Percentiles rank a stretch among this genome's conserved stretches.
phyloP scores from a whole-genome alignment of 2,113 vertebrate species.

The Catharus fuscescens region DNA sequence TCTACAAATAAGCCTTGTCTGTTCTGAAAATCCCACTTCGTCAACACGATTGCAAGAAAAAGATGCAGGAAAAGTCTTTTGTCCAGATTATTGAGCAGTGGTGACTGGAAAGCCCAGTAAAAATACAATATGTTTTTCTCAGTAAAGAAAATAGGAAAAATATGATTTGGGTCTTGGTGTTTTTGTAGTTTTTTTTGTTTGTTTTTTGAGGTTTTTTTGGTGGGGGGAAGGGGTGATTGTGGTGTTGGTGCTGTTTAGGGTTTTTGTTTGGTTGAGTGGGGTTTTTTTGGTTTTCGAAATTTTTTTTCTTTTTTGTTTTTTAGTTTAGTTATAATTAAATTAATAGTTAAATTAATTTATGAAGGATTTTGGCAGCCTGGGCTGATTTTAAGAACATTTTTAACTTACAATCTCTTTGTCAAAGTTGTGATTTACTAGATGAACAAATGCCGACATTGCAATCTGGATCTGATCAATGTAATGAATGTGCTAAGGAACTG shows the following conservation, averaged over 20 bases:
- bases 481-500: not conserved
- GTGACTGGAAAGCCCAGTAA: not conserved
- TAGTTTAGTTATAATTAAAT: not conserved
- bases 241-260: not conserved
- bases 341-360: not conserved
- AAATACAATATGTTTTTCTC: not conserved
- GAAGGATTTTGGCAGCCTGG: not conserved
- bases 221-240: no score
- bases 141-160: not conserved
- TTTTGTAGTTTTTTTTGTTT: not conserved
- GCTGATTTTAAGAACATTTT: not conserved
- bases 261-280: not conserved
- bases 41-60: not conserved
- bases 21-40: not conserved
- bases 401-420: not conserved
- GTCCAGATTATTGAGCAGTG: not conserved
- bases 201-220: no score
- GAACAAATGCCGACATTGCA: not conserved
- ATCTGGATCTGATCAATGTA: not conserved
- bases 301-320: no score
- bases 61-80: not conserved
- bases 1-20: not conserved
- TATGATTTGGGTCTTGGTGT: accelerated
- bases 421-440: not conserved
- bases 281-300: not conserved